Evolutionary conservation across 2,113 vertebrate species (phyloP).

Genomic region (Scomber japonicus): DNA sequence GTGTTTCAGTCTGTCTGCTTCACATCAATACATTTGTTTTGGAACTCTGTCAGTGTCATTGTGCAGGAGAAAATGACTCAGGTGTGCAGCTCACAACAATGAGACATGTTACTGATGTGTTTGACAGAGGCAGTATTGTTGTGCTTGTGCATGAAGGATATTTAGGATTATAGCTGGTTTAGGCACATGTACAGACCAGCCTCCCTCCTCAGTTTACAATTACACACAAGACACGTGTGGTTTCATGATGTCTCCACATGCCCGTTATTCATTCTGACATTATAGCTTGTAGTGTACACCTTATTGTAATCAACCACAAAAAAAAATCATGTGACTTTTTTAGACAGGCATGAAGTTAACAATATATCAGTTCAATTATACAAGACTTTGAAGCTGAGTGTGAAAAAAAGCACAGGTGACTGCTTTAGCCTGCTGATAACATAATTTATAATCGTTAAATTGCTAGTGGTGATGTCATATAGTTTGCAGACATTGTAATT

Average conservation of each 20-base stretch:
- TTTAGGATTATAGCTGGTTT: constrained; percentile 40
- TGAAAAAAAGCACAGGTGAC: background rate
- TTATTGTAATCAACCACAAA: constrained; percentile 1
- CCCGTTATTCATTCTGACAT: constrained; percentile 21
- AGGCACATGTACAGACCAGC: constrained; percentile 48
- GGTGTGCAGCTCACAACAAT: constrained; percentile 70
- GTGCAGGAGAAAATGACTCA: constrained; percentile 64
- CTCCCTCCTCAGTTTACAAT: constrained; percentile 43
- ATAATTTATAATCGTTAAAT: background rate
- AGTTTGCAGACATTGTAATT: constrained; percentile 26
- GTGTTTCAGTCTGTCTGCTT: constrained; percentile 72
- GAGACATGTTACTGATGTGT: constrained; percentile 53
- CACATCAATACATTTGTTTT: constrained; percentile 81
- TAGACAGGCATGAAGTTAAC: background rate
- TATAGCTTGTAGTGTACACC: background rate
- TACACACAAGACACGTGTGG: constrained; percentile 37
- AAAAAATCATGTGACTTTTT: background rate
- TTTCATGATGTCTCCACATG: constrained; percentile 37
- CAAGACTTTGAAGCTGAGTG: background rate
- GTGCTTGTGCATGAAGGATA: constrained; percentile 49
- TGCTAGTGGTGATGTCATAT: constrained; percentile 19
- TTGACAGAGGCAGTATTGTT: constrained; percentile 64
- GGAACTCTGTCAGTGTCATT: constrained; percentile 72
- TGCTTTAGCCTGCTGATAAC: background rate
- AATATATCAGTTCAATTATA: no score